phyloP scores from a whole-genome alignment of 2,888 invertebrate species.

The Trypoxylon attenuatum region DNA sequence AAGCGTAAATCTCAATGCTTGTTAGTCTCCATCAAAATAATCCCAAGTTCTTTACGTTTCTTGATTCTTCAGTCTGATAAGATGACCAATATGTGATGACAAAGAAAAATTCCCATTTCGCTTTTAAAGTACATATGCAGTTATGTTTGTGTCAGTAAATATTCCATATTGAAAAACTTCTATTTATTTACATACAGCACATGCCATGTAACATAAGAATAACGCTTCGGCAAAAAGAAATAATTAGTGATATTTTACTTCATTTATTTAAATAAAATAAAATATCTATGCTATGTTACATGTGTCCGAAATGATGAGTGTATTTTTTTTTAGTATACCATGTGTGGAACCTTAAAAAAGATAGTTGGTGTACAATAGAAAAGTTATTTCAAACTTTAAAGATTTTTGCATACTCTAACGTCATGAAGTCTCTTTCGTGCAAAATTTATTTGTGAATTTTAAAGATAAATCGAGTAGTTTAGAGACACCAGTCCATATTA shows the following conservation, averaged over 20 bases:
- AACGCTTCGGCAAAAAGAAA: constrained; percentile 14
- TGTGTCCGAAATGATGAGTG: constrained; percentile 5
- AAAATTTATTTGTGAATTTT: constrained; percentile 24
- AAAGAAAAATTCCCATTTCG: too few relatives aligned
- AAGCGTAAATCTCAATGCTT: too few relatives aligned
- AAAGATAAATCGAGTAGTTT: constrained; percentile 7
- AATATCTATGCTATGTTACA: constrained; percentile 19
- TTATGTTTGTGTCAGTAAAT: too few relatives aligned
- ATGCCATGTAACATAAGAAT: constrained; percentile 5
- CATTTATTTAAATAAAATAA: constrained; percentile 27
- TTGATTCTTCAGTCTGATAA: too few relatives aligned
- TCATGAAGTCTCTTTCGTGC: neutral
- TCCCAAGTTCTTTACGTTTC: constrained; percentile 37
- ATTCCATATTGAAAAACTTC: constrained; percentile 10
- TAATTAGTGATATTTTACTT: constrained; percentile 16
- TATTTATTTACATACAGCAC: constrained; percentile 6
- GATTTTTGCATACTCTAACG: constrained; percentile 23
- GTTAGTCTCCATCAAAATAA: constrained; percentile 23
- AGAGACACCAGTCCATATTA: constrained; percentile 56
- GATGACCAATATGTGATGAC: too few relatives aligned
- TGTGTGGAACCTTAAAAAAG: constrained; percentile 17
- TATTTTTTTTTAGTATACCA: neutral
- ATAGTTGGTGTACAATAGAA: constrained; percentile 9
- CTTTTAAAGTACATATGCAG: too few relatives aligned
- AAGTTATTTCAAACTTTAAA: constrained; percentile 5